phyloP scores from a whole-genome alignment of 2,797 vertebrate genomes.

The Chelon labrosus region DNA sequence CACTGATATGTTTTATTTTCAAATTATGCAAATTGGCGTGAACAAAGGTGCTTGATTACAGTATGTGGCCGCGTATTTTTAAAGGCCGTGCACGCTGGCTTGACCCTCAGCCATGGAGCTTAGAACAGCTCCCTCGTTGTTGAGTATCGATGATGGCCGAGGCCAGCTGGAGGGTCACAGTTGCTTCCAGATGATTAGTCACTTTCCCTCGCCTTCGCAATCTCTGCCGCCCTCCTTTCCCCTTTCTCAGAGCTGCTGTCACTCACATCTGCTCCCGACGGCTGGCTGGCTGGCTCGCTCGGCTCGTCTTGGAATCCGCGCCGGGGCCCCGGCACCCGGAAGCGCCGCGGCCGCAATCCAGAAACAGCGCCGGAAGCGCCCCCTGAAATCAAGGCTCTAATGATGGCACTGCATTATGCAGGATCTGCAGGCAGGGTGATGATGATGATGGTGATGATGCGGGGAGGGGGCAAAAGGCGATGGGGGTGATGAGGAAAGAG shows the following conservation, averaged over 20 bases:
- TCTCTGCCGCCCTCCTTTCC: conserved; percentile 73
- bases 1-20: conserved; percentile 51
- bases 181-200: conserved; percentile 88
- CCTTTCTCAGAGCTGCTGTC: conserved; percentile 67
- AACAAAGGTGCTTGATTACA: conserved; percentile 54
- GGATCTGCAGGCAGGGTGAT: conserved; percentile 87
- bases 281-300: conserved; percentile 27
- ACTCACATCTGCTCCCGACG: conserved; percentile 63
- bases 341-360: conserved; percentile 86
- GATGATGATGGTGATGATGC: conserved; percentile 37
- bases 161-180: conserved; percentile 79
- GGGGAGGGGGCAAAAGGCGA: not conserved
- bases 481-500: conserved; percentile 85
- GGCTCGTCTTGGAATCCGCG: conserved; percentile 68
- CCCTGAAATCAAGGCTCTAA: conserved; percentile 87
- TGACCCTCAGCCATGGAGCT: conserved; percentile 39
- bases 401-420: conserved; percentile 93
- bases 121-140: conserved; percentile 62
- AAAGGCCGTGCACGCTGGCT: not conserved
- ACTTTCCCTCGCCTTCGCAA: conserved; percentile 53
- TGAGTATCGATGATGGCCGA: conserved; percentile 67
- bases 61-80: conserved; percentile 19
- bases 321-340: conserved; percentile 77
- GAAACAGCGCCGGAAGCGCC: conserved; percentile 86
- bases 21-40: conserved; percentile 55